Conservation (phyloP, 2,113 vertebrate genomes). For the Hypocryptadius cinnamomeus region DNA sequence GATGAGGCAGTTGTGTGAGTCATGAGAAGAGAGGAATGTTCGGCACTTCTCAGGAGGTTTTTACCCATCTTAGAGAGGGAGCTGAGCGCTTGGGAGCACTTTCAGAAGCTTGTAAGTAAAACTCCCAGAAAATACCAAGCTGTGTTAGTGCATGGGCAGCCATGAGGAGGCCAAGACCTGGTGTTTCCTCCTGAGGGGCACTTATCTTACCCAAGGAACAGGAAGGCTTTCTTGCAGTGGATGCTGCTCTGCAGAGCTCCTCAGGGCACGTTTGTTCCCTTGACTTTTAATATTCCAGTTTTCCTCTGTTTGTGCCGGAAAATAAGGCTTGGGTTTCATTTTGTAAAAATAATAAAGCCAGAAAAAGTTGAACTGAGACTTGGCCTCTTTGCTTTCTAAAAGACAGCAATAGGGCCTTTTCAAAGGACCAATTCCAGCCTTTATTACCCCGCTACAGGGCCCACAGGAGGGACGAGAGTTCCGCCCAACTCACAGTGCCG, state of each 20-base stretch:
- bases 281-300: conserved; percentile 4
- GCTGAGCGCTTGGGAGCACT: neutral
- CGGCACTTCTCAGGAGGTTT: conserved; percentile 18
- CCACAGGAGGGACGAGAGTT: conserved; percentile 55
- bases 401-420: conserved; percentile 47
- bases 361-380: conserved; percentile 33
- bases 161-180: neutral
- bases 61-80: neutral
- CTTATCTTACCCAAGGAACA: neutral
- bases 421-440: conserved; percentile 58
- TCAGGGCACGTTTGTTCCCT: neutral
- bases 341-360: conserved; percentile 51
- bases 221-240: neutral
- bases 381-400: conserved; percentile 58
- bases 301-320: conserved; percentile 25
- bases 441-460: conserved; percentile 46
- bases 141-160: neutral
- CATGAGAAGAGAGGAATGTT: neutral
- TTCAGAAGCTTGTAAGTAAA: neutral
- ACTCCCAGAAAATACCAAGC: neutral
- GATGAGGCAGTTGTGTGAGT: conserved; percentile 22
- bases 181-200: neutral
- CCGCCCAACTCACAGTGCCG: conserved; percentile 54
- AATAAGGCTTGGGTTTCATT: neutral
- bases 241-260: neutral